Percentiles rank a stretch among this genome's conserved stretches.
These are phyloP conservation scores for Mohoua ochrocephala DNA, from an alignment of 2,113 vertebrate genomes.

Conservation along the genomic window DNA sequence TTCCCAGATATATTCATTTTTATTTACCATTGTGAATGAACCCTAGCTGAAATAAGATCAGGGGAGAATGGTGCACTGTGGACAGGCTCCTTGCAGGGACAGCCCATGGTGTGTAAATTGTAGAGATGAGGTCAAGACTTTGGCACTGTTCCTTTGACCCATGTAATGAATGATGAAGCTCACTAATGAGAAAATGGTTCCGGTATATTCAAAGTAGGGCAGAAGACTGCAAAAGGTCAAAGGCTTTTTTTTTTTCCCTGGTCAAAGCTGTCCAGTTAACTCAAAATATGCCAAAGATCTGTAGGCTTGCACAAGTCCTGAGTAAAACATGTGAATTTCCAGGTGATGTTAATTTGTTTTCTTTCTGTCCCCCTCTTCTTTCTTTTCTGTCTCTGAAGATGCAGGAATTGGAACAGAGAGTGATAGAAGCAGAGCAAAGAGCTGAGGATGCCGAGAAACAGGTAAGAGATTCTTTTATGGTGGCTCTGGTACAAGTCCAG, in stretches of 20 bases:
- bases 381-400: constrained; percentile 74
- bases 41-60: background rate
- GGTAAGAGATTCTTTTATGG: constrained; percentile 66
- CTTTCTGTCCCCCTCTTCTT: background rate
- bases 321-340: background rate
- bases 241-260: background rate
- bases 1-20: background rate
- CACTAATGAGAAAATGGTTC: constrained; percentile 49
- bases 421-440: constrained; percentile 86
- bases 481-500: background rate
- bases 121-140: background rate
- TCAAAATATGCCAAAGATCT: background rate
- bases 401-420: constrained; percentile 91
- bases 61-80: background rate
- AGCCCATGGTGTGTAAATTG: background rate
- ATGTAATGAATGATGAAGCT: constrained; percentile 27
- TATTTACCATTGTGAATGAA: background rate
- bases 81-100: background rate
- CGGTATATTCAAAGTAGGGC: background rate
- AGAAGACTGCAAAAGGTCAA: constrained; percentile 5
- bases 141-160: background rate
- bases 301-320: background rate
- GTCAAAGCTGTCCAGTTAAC: constrained; percentile 2
- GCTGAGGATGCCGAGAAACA: constrained; percentile 90
- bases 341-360: background rate